Evolutionary conservation across 1,140 invertebrate species (phyloP).

Genomic region (Choristoneura fumiferana): DNA sequence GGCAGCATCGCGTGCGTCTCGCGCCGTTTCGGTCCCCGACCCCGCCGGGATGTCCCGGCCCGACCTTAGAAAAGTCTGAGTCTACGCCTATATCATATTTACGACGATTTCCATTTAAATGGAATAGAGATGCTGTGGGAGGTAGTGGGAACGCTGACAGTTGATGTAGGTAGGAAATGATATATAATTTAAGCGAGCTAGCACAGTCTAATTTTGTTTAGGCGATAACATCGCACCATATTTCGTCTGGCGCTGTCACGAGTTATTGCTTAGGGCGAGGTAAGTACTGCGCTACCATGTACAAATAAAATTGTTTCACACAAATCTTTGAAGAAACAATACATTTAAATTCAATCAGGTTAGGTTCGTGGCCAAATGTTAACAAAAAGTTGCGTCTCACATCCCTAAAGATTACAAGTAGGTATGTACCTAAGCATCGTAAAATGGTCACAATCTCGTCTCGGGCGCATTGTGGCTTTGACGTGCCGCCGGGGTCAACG

Average conservation of each 20-base stretch:
- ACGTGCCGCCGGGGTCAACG: slow-evolving; percentile 67
- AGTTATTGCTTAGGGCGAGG: background rate
- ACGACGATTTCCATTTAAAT: background rate
- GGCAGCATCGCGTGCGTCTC: slow-evolving; percentile 5
- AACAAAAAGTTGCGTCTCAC: background rate
- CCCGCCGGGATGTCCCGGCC: slow-evolving; percentile 13
- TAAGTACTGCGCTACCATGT: background rate
- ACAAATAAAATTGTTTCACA: too few relatives aligned
- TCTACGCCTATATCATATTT: slow-evolving; percentile 3
- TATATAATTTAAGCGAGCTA: background rate
- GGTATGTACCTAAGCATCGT: slow-evolving; percentile 22
- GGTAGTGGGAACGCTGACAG: too few relatives aligned
- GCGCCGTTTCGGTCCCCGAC: background rate
- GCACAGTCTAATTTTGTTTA: slow-evolving; percentile 9
- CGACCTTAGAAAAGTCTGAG: slow-evolving; percentile 1
- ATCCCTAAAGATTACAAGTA: background rate
- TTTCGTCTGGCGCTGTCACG: slow-evolving; percentile 14
- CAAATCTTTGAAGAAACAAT: too few relatives aligned
- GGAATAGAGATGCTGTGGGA: background rate
- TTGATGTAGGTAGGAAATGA: background rate
- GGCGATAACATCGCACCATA: slow-evolving; percentile 14
- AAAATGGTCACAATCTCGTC: slow-evolving; percentile 30
- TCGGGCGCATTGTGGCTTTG: slow-evolving; percentile 66
- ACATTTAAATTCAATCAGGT: too few relatives aligned
- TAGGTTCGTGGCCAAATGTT: too few relatives aligned